A percentile compares a stretch with the other conserved stretches of the same genome.
These are phyloP conservation scores for Platygyra sinensis DNA, from an alignment of 64 coral and sea anemone species.

Conservation along the genomic window DNA sequence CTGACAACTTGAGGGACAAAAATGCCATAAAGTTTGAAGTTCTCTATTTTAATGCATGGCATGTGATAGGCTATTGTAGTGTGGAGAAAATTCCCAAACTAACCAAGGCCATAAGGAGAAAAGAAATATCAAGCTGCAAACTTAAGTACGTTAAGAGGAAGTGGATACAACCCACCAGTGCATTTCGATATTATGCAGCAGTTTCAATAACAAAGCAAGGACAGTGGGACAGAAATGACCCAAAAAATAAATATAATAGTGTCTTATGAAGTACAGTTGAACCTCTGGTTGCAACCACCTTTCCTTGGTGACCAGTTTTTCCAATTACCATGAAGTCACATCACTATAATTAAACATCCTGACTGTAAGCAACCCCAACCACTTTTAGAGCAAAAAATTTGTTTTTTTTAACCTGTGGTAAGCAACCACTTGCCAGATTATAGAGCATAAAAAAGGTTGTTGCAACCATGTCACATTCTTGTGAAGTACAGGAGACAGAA, in stretches of 20 bases:
- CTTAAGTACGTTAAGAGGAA: background rate
- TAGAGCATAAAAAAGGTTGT: too few species aligned
- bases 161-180: background rate
- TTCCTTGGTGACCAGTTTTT: too few species aligned
- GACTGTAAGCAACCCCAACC: too few species aligned
- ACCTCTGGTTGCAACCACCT: too few species aligned
- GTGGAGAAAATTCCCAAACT: background rate
- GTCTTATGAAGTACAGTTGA: too few species aligned
- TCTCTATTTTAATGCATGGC: background rate
- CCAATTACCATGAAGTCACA: too few species aligned
- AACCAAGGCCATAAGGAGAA: background rate
- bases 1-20: conserved; percentile 7
- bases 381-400: too few species aligned
- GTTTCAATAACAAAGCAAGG: background rate
- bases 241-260: background rate
- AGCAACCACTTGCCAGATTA: too few species aligned
- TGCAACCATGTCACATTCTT: too few species aligned
- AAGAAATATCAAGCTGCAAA: background rate
- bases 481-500: too few species aligned
- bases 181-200: background rate
- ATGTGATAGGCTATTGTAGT: background rate
- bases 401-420: too few species aligned
- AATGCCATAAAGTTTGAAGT: conserved; percentile 4
- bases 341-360: too few species aligned
- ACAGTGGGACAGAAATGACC: conserved; percentile 2